Percentiles rank a stretch among this genome's conserved stretches.
These are phyloP conservation scores for Bombus pyrosoma DNA, from an alignment of 1,140 invertebrate species.

Conservation along the genomic window DNA sequence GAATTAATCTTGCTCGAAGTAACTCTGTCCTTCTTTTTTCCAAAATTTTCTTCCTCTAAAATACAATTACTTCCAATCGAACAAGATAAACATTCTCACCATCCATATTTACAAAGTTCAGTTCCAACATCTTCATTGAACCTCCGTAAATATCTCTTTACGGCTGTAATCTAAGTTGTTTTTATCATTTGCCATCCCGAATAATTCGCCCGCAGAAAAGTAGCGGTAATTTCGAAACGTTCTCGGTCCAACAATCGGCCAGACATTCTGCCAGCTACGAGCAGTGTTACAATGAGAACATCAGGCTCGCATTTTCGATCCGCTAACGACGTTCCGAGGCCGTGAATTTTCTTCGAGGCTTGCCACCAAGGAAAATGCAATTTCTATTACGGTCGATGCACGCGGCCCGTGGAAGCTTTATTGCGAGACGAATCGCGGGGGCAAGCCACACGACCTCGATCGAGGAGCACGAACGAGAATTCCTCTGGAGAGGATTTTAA, in stretches of 20 bases:
- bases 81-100: background rate
- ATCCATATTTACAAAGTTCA: background rate
- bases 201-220: background rate
- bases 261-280: slow-evolving; percentile 23
- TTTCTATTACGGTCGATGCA: slow-evolving; percentile 53
- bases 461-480: slow-evolving; percentile 57
- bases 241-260: background rate
- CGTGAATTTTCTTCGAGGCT: slow-evolving; percentile 15
- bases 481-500: slow-evolving; percentile 58
- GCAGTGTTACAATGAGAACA: slow-evolving; percentile 51
- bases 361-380: slow-evolving; percentile 32
- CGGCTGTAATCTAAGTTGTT: background rate
- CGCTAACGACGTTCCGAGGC: slow-evolving; percentile 18
- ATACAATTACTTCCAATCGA: background rate
- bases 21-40: too few relatives aligned
- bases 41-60: background rate
- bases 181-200: background rate
- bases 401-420: slow-evolving; percentile 50
- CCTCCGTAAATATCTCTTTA: background rate
- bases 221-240: background rate
- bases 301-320: slow-evolving; percentile 4
- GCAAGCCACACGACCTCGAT: slow-evolving; percentile 40
- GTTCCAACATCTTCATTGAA: background rate
- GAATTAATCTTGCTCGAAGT: background rate
- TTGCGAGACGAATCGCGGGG: slow-evolving; percentile 41